Conservation (phyloP, 2,113 vertebrate genomes). For the Nothoprocta pentlandii region DNA sequence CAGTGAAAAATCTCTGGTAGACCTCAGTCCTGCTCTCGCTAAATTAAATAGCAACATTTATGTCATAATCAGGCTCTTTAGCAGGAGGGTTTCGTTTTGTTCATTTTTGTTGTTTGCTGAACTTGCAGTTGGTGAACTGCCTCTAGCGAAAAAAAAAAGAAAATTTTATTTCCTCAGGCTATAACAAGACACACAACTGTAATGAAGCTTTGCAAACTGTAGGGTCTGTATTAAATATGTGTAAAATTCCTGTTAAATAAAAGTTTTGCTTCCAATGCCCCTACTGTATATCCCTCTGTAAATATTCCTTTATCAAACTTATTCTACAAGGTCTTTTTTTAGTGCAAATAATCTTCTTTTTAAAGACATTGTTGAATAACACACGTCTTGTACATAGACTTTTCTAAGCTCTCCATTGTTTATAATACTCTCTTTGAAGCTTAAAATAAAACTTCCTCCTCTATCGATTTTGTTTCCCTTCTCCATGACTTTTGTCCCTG, state of each 20-base stretch:
- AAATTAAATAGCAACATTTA: not conserved
- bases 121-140: conserved; percentile 37
- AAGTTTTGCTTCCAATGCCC: conserved; percentile 65
- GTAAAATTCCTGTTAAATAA: conserved; percentile 77
- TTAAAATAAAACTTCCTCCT: conserved; percentile 74
- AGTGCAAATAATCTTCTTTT: conserved; percentile 44
- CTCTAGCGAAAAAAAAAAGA: conserved; percentile 26
- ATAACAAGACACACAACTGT: conserved; percentile 55
- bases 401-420: conserved; percentile 72
- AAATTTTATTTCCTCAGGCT: conserved; percentile 42
- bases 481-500: conserved; percentile 29
- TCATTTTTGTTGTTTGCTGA: conserved; percentile 15
- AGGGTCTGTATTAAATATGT: conserved; percentile 72
- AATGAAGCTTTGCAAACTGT: conserved; percentile 63
- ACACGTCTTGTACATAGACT: conserved; percentile 65
- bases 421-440: conserved; percentile 64
- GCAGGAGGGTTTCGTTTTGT: not conserved
- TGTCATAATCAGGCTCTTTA: not conserved
- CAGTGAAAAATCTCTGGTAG: not conserved
- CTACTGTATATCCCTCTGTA: conserved; percentile 74
- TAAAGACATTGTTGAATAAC: conserved; percentile 40
- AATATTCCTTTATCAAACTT: conserved; percentile 63
- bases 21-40: not conserved
- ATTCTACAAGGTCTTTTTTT: conserved; percentile 48
- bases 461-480: conserved; percentile 69